These are phyloP conservation scores for Neoniphon sammara DNA, from an alignment of 2,797 vertebrate species.

Conservation along the genomic window DNA sequence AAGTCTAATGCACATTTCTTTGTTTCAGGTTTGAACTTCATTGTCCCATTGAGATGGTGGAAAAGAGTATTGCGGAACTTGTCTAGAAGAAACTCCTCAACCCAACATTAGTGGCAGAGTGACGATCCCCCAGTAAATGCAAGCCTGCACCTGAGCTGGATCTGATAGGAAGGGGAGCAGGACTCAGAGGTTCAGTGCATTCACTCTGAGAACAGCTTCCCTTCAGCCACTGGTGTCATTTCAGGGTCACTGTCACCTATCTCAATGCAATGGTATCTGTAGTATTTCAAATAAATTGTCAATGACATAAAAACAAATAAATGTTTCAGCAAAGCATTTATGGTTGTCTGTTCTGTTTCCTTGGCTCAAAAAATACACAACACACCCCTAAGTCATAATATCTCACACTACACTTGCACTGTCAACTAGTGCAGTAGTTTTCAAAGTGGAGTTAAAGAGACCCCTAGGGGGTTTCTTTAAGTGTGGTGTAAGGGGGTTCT, in stretches of 20 bases:
- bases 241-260: slow-evolving; percentile 13
- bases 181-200: slow-evolving; percentile 80
- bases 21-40: slow-evolving; percentile 82
- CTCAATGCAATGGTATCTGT: slow-evolving; percentile 15
- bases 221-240: slow-evolving; percentile 69
- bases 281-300: slow-evolving; percentile 34
- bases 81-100: slow-evolving; percentile 56
- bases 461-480: too few relatives aligned
- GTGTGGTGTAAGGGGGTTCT: too few relatives aligned
- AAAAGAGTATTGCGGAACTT: slow-evolving; percentile 79
- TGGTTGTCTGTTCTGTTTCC: neutral
- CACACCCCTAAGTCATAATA: too few relatives aligned
- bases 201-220: slow-evolving; percentile 75
- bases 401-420: too few relatives aligned
- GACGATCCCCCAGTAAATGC: slow-evolving; percentile 86
- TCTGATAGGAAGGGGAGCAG: slow-evolving; percentile 78
- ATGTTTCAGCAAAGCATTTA: neutral
- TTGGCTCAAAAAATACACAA: too few relatives aligned
- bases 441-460: too few relatives aligned
- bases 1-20: slow-evolving; percentile 19
- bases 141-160: slow-evolving; percentile 81
- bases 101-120: slow-evolving; percentile 67
- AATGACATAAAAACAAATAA: neutral
- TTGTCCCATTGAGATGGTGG: slow-evolving; percentile 77
- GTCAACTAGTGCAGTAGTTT: too few relatives aligned